Conservation (phyloP, 2,113 vertebrate species). For the Phyllostomus hastatus region DNA sequence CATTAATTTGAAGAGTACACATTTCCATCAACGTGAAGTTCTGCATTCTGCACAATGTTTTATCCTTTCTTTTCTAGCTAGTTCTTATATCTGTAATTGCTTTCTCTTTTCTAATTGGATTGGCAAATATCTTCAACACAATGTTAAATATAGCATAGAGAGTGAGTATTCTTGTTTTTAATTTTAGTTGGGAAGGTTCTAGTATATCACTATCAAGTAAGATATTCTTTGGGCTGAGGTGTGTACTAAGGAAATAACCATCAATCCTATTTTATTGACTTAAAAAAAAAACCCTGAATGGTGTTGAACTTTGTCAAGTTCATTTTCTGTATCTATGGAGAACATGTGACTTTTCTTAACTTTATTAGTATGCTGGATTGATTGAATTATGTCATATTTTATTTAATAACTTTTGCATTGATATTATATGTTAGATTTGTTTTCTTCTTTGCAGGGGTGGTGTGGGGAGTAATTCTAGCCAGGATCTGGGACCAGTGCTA, state of each 20-base stretch:
- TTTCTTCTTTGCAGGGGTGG: not conserved
- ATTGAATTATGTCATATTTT: conserved; percentile 24
- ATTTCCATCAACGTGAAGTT: conserved; percentile 12
- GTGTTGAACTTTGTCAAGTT: conserved; percentile 19
- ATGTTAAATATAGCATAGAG: not conserved
- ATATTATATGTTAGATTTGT: not conserved
- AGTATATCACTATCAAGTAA: conserved; percentile 3
- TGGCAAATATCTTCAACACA: conserved; percentile 4
- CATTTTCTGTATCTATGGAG: not conserved
- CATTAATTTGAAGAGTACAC: conserved; percentile 30
- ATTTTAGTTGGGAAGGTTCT: not conserved
- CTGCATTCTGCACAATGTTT: not conserved
- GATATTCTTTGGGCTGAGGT: not conserved
- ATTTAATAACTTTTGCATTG: not conserved
- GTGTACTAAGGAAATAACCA: not conserved
- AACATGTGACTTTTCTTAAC: not conserved
- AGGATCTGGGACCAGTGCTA: not conserved
- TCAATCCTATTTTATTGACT: not conserved
- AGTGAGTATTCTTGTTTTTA: not conserved
- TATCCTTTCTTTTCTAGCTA: not conserved
- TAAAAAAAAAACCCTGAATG: not conserved
- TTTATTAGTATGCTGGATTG: not conserved
- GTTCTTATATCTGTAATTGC: conserved; percentile 12
- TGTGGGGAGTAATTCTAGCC: not conserved
- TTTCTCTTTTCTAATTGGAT: conserved; percentile 22